phyloP scores from a whole-genome alignment of 1,140 invertebrate genomes.

The Drosophila pandora region DNA sequence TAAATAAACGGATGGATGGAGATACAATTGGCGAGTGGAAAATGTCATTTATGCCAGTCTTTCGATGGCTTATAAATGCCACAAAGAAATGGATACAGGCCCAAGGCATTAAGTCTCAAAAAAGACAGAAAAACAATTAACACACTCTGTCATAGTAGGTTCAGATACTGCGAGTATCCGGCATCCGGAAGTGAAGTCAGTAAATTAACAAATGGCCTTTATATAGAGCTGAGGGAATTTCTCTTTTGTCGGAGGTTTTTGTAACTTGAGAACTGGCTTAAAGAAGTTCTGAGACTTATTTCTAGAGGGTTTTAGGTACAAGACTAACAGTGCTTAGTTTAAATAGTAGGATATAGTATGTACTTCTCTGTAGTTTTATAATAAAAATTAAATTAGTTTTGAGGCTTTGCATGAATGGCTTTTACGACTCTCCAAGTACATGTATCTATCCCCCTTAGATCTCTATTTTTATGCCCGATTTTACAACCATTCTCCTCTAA shows the following conservation, averaged over 20 bases:
- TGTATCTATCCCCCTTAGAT: background rate
- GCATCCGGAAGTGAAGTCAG: conserved; percentile 29
- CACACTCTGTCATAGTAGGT: conserved; percentile 56
- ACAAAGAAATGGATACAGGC: conserved; percentile 35
- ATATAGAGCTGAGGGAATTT: conserved; percentile 13
- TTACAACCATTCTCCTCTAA: conserved; percentile 4
- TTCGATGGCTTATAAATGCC: conserved; percentile 44
- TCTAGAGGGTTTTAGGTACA: background rate
- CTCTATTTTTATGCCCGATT: background rate
- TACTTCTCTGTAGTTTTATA: background rate
- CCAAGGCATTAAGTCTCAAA: background rate
- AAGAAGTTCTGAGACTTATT: background rate
- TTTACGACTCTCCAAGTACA: too few species aligned
- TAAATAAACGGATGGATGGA: conserved; percentile 47
- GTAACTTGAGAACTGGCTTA: background rate
- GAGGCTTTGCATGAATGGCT: too few species aligned
- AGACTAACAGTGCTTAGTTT: too few species aligned
- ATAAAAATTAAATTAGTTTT: background rate
- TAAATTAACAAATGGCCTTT: conserved; percentile 39
- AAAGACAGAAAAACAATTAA: conserved; percentile 48
- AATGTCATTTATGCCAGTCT: conserved; percentile 40
- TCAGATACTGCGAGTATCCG: conserved; percentile 16
- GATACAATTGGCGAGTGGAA: conserved; percentile 35
- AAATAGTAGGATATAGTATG: too few species aligned
- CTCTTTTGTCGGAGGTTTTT: conserved; percentile 27